phyloP scores from a whole-genome alignment of 2,113 vertebrate species.

The Elaphurus davidianus region DNA sequence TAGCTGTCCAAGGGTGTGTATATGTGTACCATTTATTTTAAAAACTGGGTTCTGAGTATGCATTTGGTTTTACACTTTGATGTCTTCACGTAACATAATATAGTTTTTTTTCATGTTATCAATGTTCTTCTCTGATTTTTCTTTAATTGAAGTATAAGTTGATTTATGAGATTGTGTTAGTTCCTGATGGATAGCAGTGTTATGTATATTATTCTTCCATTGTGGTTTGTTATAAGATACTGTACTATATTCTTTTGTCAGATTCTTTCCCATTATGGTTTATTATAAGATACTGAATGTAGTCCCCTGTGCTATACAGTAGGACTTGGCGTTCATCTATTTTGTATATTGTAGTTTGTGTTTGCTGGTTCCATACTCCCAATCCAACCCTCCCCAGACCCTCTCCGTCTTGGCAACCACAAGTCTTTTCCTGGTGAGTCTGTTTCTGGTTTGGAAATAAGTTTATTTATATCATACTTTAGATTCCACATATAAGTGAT shows the following conservation, averaged over 20 bases:
- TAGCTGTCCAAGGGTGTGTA: not conserved
- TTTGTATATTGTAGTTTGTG: not conserved
- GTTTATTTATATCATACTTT: not conserved
- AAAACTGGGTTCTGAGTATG: not conserved
- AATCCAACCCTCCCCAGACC: not conserved
- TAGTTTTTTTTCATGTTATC: not conserved
- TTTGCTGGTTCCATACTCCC: not conserved
- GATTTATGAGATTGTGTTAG: not conserved
- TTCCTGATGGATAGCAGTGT: not conserved
- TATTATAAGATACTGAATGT: not conserved
- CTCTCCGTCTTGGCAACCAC: not conserved
- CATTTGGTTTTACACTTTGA: not conserved
- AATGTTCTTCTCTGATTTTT: not conserved
- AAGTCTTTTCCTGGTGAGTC: not conserved
- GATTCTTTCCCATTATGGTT: not conserved
- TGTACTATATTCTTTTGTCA: not conserved
- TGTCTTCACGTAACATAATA: not conserved
- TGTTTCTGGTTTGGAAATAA: not conserved
- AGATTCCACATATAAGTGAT: not conserved
- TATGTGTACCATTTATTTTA: not conserved
- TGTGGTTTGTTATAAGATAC: not conserved
- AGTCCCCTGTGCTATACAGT: not conserved
- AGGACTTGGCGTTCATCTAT: not conserved
- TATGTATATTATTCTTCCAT: not conserved
- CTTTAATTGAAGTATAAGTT: not conserved